Evolutionary conservation across 2,888 invertebrate genomes (phyloP), one percentile per base, ranked within the genome.

Genomic region (Ariolimax columbianus): DNA sequence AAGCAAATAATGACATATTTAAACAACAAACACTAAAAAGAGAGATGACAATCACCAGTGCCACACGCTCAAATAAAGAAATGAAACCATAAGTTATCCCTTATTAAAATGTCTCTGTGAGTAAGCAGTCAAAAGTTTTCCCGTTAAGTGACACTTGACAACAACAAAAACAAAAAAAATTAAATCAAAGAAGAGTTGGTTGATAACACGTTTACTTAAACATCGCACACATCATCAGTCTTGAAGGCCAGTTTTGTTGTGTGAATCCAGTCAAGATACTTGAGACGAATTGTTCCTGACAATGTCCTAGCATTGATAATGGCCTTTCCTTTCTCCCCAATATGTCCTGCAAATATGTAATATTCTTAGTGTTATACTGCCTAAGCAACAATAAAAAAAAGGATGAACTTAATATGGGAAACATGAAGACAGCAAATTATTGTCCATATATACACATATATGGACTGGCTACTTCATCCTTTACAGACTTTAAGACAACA

Each of bases 261-360:
- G n/a, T 73, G 68, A 75, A 85, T 85, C 85, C 85, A 85, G 77
- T 81, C 81, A 26, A 73, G 72, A n/a, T 36, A 66, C 30, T 66
- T 59, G 26, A 85, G 68, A 38, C n/a, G 26, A 47, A 85, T 77
- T 43, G 47, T 77, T 51, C 85, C 85, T 55, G 85, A 85, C 36
- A 75, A 17, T 26, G 85, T 85, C 63, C 85, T 55, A 68, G 81
- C 85, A 68, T 85, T 80, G 1, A 85, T 38, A 73, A 73, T 47
- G n/a, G 81, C 75, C 33, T 63, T 73, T 36, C 85, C 85, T 51
- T 36, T 66, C 63, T 68, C 19, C 0, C 85, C 85, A 66, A 85
- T 85, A 73, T 77, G 51, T 73, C 85, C 85, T 80, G 85, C 26
- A 30, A 38, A 77, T 36, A 75, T 33, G 19, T 2, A 75, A 51